Evolutionary conservation across 2,113 vertebrate species (phyloP).

Genomic region (Brienomyrus brachyistius): DNA sequence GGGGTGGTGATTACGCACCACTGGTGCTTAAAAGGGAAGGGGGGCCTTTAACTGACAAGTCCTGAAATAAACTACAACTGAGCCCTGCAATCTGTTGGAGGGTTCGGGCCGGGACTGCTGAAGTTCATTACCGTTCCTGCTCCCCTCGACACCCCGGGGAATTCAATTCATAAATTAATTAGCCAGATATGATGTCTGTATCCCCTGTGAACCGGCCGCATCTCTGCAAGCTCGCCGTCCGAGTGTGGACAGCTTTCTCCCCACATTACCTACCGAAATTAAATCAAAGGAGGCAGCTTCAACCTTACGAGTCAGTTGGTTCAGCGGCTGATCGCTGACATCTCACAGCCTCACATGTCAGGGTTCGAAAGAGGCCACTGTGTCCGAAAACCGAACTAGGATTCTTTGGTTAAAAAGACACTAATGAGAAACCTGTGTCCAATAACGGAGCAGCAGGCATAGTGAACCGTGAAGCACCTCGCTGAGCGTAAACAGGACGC

Average conservation of each 20-base stretch:
- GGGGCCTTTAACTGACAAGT: neutral
- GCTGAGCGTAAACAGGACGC: neutral
- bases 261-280: neutral
- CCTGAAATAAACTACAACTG: neutral
- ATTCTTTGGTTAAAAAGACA: neutral
- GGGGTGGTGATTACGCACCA: neutral
- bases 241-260: conserved; percentile 10
- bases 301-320: neutral
- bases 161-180: conserved; percentile 8
- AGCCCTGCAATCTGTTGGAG: neutral
- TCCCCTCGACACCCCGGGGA: neutral
- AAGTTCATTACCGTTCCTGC: neutral
- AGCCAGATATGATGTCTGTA: conserved; percentile 1
- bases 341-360: neutral
- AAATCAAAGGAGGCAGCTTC: neutral
- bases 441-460: neutral
- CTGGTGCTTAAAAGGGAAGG: neutral
- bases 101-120: neutral
- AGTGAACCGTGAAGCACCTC: neutral
- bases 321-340: neutral
- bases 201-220: neutral
- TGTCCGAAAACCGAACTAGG: neutral
- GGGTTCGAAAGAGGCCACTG: neutral
- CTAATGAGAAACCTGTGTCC: neutral
- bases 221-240: neutral